Base-by-base conservation (phyloP, 2,888 invertebrate species). In the Pachycephus smyrnensis region DNA sequence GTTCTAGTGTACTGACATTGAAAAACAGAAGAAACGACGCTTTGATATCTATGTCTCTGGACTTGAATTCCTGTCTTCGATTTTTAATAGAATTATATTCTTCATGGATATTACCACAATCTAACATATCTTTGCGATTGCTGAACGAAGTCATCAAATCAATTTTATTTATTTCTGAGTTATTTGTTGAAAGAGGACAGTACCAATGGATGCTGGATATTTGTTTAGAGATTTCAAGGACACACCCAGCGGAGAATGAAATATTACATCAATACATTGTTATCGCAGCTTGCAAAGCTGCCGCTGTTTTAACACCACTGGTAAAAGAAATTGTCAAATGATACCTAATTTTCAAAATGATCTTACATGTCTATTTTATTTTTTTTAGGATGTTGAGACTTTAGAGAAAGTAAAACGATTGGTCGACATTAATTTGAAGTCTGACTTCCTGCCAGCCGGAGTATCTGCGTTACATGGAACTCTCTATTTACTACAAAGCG, bases 1-100 rank as follows among this genome's bases (percentile, higher is more conserved):
- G 86, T 76, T 84, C 87, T 0, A 89, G 88, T 4, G 89, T 89
- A 6, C 80, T 90, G 3, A 79, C 81, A 15, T 76, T 91, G 37
- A 91, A 89, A 75, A 87, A 92, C 80, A 91, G 92, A 83, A 89
- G 92, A 76, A 92, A 93, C 82, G 92, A 92, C 15, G 89, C 89
- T 0, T 77, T 91, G 11, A 85, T 86, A 74, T 81, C 84, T 1
- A 84, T 87, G 12, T 87, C 89, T 11, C 84, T 99, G 68, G 98
- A 99, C 92, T 93, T 98, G 40, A 96, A 97, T 90, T 99, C 98
- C 80, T 99, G 98, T 92, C 92, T 98, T 76, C 97, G 98, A 90
- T 96, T 99, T 89, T 93, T 99, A 31, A 94, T 98, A 90, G 98
- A 99, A 91, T 94, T 98, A 55, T 97, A 97, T 84, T 94, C 96